phyloP scores from a whole-genome alignment of 92 coral and sea anemone genomes.

The Paragorgia papillata region DNA sequence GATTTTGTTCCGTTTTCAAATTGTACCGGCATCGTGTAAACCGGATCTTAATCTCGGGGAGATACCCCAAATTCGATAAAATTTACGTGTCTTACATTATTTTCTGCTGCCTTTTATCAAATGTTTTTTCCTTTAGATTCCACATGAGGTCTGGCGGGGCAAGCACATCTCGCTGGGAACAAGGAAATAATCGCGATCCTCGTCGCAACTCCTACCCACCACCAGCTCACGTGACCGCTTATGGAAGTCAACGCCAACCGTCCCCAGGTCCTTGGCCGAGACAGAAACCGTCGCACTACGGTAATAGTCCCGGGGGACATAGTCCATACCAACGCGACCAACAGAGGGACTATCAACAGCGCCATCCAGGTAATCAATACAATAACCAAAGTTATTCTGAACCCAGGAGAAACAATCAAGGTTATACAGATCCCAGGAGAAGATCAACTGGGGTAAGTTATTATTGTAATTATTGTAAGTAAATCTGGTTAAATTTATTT shows the following conservation, averaged over 20 bases:
- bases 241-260: slow-evolving; percentile 14
- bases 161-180: slow-evolving; percentile 12
- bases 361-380: not conserved
- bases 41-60: too few relatives aligned
- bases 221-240: slow-evolving; percentile 31
- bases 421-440: slow-evolving; percentile 30
- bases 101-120: too few relatives aligned
- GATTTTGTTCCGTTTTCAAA: too few relatives aligned
- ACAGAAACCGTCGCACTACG: slow-evolving; percentile 18
- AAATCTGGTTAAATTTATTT: too few relatives aligned
- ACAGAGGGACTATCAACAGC: slow-evolving; percentile 7
- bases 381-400: not conserved
- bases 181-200: slow-evolving; percentile 46
- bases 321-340: slow-evolving; percentile 33
- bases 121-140: not conserved
- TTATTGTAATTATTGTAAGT: too few relatives aligned
- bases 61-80: too few relatives aligned
- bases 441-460: slow-evolving; percentile 29
- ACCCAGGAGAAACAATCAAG: slow-evolving; percentile 15
- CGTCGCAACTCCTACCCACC: slow-evolving; percentile 82
- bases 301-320: slow-evolving; percentile 39
- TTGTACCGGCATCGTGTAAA: too few relatives aligned
- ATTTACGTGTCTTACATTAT: too few relatives aligned
- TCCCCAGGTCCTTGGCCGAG: slow-evolving; percentile 44
- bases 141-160: slow-evolving; percentile 36